These are phyloP conservation scores for Drosophila trichaetosa DNA, from an alignment of 2,888 invertebrate genomes.

Conservation along the genomic window DNA sequence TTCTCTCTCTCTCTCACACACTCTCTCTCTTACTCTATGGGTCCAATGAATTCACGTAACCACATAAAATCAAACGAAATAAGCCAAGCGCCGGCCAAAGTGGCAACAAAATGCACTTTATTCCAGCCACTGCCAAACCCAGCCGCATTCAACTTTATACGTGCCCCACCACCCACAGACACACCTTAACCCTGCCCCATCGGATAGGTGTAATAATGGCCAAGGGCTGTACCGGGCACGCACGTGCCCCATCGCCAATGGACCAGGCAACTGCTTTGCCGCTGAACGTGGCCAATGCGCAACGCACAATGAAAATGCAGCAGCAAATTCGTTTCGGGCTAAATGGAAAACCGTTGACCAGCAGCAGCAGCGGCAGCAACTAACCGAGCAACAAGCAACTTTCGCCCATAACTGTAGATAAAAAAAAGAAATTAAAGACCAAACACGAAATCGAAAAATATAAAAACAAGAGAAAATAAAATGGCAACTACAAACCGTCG, in stretches of 20 bases:
- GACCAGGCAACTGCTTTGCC: conserved; percentile 33
- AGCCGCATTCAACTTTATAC: conserved; percentile 45
- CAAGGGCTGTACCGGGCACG: conserved; percentile 69
- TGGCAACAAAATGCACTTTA: conserved; percentile 80
- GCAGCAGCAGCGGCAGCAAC: conserved; percentile 35
- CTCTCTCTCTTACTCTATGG: not conserved
- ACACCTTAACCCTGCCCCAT: not conserved
- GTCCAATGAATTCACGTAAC: conserved; percentile 77
- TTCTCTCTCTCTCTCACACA: not conserved
- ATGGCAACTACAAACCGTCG: conserved; percentile 44
- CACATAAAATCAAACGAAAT: conserved; percentile 82
- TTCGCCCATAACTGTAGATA: conserved; percentile 71
- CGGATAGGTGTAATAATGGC: conserved; percentile 78
- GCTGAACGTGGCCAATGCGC: conserved; percentile 15
- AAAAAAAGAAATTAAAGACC: conserved; percentile 4
- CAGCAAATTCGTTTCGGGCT: conserved; percentile 25
- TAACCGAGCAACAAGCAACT: conserved; percentile 56
- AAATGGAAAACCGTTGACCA: conserved; percentile 26
- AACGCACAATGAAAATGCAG: conserved; percentile 65
- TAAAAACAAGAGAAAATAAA: conserved; percentile 8
- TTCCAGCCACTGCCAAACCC: conserved; percentile 42
- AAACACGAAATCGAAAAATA: conserved; percentile 8
- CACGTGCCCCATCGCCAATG: conserved; percentile 64
- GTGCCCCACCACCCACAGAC: conserved; percentile 33
- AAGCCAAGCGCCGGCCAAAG: conserved; percentile 70